These are phyloP conservation scores for Poecilus cupreus DNA, from an alignment of 2,888 invertebrate genomes.

Conservation along the genomic window DNA sequence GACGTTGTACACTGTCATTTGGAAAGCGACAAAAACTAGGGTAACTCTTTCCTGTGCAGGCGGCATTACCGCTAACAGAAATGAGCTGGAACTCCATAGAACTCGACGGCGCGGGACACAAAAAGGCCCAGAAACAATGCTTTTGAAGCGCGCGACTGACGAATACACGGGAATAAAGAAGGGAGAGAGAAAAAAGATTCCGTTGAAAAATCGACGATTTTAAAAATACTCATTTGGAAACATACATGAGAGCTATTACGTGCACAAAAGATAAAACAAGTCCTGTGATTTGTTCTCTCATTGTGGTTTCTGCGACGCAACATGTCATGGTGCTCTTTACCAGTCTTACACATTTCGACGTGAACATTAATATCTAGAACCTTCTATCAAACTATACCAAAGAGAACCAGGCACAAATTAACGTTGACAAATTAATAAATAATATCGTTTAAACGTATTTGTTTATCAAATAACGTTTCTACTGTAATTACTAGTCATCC, in stretches of 20 bases:
- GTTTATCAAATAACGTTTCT: too few species aligned
- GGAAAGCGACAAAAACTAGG: conserved; percentile 30
- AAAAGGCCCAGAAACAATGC: conserved; percentile 47
- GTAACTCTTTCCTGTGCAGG: conserved; percentile 39
- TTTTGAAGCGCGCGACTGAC: neutral
- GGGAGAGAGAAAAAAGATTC: conserved; percentile 18
- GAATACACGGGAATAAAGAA: conserved; percentile 27
- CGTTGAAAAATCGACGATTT: conserved; percentile 54
- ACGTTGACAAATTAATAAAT: too few species aligned
- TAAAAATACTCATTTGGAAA: conserved; percentile 51
- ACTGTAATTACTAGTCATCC: too few species aligned
- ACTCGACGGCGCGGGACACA: neutral
- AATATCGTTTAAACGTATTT: too few species aligned
- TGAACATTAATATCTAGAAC: neutral
- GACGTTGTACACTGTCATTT: conserved; percentile 44
- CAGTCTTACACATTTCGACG: conserved; percentile 19
- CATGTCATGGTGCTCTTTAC: neutral
- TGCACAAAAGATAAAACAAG: conserved; percentile 51
- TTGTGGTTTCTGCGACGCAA: neutral
- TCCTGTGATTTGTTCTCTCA: conserved; percentile 49
- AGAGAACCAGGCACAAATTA: too few species aligned
- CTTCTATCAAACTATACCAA: too few species aligned
- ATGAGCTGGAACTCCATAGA: conserved; percentile 51
- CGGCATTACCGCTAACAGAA: conserved; percentile 40
- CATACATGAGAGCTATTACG: conserved; percentile 38